Evolutionary conservation across 2,113 vertebrate species (phyloP), one percentile per base, ranked within the genome.

Genomic region (Phrynocephalus versicolor): DNA sequence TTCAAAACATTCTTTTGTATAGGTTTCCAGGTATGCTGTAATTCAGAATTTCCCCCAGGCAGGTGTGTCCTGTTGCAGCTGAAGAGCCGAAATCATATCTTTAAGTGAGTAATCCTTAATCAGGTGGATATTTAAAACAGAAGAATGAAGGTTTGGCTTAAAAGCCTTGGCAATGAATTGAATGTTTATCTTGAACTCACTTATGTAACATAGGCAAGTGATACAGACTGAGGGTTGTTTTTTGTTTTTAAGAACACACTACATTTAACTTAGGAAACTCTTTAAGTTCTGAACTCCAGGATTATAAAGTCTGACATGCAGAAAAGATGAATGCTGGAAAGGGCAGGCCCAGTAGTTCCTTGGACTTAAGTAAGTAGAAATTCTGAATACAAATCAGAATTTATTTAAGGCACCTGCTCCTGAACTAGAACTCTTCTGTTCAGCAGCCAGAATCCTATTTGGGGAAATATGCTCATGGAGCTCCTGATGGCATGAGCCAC

Each of bases 51-150:
- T 30, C 70, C 74, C 8, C 10, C 13, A 51, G 80, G 65, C 10
- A 84, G 3, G 70, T 87, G 10, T 81, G 75, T 82, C 73, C 78
- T 88, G 27, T 82, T 91, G 16, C 84, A 70, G 37, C 65, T 82
- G 64, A 72, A 90, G 35, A 80, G 30, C 51, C 51, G 78, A 72
- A 57, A 67, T 41, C n/a, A 71, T 72, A 64, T 51, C 37, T 76
- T 64, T 86, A 51, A 69, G 6, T 76, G 14, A 90, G 23, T 86
- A 81, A 78, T 89, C 89, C 18, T 87, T 75, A 85, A 71, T 91
- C 55, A 74, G n/a, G 74, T 0, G 0, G 62, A 25, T 27, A 86
- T 57, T 83, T 67, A 18, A 0, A 10, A 39, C 88, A 91, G 62
- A 14, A 39, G 84, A 79, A 65, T 82, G 10, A 39, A 33, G 33